Percentiles rank a stretch among this genome's conserved stretches.
These are phyloP conservation scores for Gymnogyps californianus DNA, from an alignment of 2,113 vertebrate genomes.

Conservation along the genomic window DNA sequence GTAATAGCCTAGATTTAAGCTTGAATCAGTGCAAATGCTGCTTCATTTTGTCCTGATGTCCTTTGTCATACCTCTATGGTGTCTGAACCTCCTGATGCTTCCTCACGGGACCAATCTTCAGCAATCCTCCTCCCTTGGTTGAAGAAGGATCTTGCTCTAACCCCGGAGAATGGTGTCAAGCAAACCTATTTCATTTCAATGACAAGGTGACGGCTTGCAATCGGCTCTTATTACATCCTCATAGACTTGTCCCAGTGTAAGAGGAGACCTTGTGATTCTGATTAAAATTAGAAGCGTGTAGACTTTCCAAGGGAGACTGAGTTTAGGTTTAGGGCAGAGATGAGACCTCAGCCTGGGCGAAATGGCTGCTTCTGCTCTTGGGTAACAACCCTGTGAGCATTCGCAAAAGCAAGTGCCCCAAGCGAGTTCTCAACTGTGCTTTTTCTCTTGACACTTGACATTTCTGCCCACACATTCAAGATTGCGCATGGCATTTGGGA, in stretches of 20 bases:
- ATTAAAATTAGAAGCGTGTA: neutral
- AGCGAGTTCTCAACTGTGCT: fast-evolving
- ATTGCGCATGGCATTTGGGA: neutral
- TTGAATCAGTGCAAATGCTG: neutral
- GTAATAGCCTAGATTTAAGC: neutral
- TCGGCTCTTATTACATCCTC: neutral
- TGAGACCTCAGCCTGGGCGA: neutral
- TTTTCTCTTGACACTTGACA: neutral
- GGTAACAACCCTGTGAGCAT: neutral
- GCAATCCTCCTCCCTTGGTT: too few relatives aligned
- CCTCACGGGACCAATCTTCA: neutral
- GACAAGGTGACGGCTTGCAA: neutral
- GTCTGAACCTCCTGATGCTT: neutral
- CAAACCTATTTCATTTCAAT: neutral
- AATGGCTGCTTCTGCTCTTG: neutral
- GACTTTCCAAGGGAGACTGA: neutral
- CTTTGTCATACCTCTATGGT: too few relatives aligned
- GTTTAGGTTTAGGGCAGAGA: neutral
- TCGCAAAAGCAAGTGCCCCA: fast-evolving
- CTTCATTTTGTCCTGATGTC: fast-evolving
- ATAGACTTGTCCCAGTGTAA: fast-evolving
- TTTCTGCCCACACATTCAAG: neutral
- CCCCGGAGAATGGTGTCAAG: fast-evolving
- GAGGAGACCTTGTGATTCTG: neutral
- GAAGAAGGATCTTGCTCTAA: neutral